Conservation (phyloP, 2,113 vertebrate genomes). For the Progne subis region DNA sequence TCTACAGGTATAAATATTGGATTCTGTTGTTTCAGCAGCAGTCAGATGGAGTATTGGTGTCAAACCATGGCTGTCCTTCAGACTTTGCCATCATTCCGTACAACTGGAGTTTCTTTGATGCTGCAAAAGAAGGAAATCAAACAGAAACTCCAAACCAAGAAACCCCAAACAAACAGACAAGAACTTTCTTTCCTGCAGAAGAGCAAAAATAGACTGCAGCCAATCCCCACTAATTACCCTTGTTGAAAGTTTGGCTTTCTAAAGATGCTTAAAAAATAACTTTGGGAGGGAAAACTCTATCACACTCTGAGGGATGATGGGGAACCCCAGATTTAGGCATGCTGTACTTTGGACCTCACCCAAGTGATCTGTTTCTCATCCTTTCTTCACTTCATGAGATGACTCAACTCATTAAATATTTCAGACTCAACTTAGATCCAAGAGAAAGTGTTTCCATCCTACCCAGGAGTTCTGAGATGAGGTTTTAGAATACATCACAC, state of each 20-base stretch:
- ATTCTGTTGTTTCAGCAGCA: not conserved
- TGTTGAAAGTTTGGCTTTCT: slow-evolving; percentile 59
- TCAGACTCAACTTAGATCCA: slow-evolving; percentile 40
- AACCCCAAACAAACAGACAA: not conserved
- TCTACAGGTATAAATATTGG: not conserved
- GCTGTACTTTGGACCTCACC: slow-evolving; percentile 51
- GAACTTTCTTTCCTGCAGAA: slow-evolving; percentile 42
- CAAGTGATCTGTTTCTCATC: slow-evolving; percentile 61
- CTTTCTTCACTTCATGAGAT: slow-evolving; percentile 59
- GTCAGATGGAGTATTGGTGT: not conserved
- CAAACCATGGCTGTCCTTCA: not conserved
- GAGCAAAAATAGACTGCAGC: slow-evolving; percentile 37
- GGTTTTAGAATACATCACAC: slow-evolving; percentile 60
- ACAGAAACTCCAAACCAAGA: not conserved
- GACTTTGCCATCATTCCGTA: not conserved
- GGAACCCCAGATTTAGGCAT: slow-evolving; percentile 42
- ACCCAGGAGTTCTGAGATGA: slow-evolving; percentile 61
- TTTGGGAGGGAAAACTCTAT: slow-evolving; percentile 50
- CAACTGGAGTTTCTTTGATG: slow-evolving; percentile 47
- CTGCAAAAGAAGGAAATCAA: slow-evolving; percentile 50
- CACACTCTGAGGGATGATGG: not conserved
- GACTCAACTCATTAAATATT: slow-evolving; percentile 73
- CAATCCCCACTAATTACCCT: slow-evolving; percentile 46
- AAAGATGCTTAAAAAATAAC: slow-evolving; percentile 39
- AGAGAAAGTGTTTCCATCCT: slow-evolving; percentile 63